These are phyloP conservation scores for Periparus ater DNA, from an alignment of 2,797 vertebrate genomes.

Conservation along the genomic window DNA sequence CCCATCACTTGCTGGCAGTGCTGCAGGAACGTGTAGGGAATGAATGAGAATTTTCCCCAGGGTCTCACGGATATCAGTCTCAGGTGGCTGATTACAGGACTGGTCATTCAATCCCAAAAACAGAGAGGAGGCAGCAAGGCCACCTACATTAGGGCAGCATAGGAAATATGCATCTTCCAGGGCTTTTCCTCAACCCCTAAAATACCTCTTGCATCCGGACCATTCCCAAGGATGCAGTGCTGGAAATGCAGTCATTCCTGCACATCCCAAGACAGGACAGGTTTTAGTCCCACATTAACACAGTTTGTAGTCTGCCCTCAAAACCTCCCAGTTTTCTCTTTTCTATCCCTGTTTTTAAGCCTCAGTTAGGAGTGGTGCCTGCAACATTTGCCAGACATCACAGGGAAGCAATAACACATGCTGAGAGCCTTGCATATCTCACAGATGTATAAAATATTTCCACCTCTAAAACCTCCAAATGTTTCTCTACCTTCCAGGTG, in stretches of 20 bases:
- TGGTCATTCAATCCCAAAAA: not conserved
- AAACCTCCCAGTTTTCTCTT: not conserved
- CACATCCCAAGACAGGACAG: not conserved
- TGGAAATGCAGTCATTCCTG: not conserved
- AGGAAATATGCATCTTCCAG: not conserved
- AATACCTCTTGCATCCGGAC: not conserved
- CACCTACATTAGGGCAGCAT: not conserved
- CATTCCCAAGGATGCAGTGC: not conserved
- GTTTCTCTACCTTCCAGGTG: constrained; percentile 10
- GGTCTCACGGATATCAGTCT: not conserved
- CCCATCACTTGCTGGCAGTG: not conserved
- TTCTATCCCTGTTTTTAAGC: not conserved
- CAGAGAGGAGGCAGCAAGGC: not conserved
- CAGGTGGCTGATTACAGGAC: not conserved
- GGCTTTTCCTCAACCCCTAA: not conserved
- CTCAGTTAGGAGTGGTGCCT: not conserved
- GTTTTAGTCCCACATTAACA: accelerated
- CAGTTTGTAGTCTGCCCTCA: not conserved
- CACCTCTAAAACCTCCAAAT: not conserved
- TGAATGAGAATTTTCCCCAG: not conserved
- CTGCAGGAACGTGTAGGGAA: accelerated
- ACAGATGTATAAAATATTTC: constrained; percentile 35
- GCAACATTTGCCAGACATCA: not conserved
- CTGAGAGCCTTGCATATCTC: constrained; percentile 15
- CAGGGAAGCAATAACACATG: not conserved